These are phyloP conservation scores for Asteroscopus sphinx DNA, from an alignment of 2,888 invertebrate species.

Conservation along the genomic window DNA sequence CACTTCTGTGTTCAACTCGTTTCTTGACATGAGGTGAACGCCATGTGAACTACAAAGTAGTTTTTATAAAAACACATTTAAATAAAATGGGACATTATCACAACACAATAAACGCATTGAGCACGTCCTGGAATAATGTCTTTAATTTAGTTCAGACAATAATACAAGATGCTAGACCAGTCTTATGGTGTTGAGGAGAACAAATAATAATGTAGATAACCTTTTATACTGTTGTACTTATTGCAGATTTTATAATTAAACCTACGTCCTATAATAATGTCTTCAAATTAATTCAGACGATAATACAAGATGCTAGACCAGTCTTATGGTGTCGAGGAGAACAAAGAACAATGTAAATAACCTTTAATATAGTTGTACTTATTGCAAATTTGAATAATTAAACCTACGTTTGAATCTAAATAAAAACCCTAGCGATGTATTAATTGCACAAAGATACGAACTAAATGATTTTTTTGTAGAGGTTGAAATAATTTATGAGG, in stretches of 20 bases:
- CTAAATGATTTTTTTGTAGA: neutral
- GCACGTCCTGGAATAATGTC: neutral
- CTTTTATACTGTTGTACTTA: neutral
- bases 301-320: neutral
- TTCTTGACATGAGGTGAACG: too few relatives aligned
- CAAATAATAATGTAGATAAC: neutral
- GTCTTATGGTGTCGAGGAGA: constrained; percentile 4
- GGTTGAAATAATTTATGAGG: neutral
- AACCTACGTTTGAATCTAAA: neutral
- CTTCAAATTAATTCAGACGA: constrained; percentile 5
- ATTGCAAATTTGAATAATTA: neutral
- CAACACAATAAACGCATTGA: neutral
- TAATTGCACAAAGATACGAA: constrained; percentile 55
- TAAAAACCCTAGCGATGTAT: constrained; percentile 27
- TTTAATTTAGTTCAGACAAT: constrained; percentile 5
- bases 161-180: neutral
- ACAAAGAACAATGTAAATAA: neutral
- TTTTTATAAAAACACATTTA: too few relatives aligned
- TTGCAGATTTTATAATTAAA: neutral
- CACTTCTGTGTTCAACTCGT: too few relatives aligned
- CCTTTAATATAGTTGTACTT: neutral
- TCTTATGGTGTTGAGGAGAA: constrained; percentile 5
- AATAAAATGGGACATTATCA: too few relatives aligned
- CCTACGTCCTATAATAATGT: neutral
- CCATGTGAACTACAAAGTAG: too few relatives aligned